These are phyloP conservation scores for Steinernema carpocapsae DNA, from an alignment of 2,888 invertebrate genomes.

Conservation along the genomic window DNA sequence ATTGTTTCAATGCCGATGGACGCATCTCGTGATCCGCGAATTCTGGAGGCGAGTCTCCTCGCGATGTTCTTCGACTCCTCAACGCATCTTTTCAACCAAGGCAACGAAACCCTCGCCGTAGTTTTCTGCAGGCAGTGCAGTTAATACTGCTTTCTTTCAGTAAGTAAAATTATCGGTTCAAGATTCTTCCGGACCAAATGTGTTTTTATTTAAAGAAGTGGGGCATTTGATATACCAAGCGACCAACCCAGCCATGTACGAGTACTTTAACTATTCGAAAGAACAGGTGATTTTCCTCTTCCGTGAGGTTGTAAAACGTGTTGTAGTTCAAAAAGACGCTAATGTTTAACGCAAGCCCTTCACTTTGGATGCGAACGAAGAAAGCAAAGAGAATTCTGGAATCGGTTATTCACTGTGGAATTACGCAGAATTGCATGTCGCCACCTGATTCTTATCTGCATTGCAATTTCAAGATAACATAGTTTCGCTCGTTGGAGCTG, in stretches of 20 bases:
- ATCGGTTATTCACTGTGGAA: conserved; percentile 2
- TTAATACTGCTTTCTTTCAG: background rate
- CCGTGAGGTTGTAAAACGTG: background rate
- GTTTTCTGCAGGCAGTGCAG: background rate
- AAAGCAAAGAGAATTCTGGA: background rate
- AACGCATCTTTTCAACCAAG: background rate
- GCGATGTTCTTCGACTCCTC: conserved; percentile 35
- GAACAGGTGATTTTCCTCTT: background rate
- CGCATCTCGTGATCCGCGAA: conserved; percentile 31
- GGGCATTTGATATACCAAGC: conserved; percentile 35
- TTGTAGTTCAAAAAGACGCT: conserved; percentile 31
- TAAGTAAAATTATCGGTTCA: background rate
- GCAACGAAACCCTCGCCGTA: background rate
- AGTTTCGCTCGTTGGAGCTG: too few species aligned
- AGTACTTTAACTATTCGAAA: conserved; percentile 5
- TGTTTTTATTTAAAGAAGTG: background rate
- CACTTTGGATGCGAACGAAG: background rate
- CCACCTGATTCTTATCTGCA: background rate
- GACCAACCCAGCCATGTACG: conserved; percentile 35
- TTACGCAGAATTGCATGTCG: conserved; percentile 35
- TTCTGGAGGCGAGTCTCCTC: conserved; percentile 14
- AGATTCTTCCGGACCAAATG: background rate
- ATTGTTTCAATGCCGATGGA: conserved; percentile 33
- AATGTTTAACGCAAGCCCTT: conserved; percentile 31
- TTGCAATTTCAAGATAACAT: conserved; percentile 8